Conservation (phyloP, 2,888 invertebrate genomes). For the Pteria penguin region DNA sequence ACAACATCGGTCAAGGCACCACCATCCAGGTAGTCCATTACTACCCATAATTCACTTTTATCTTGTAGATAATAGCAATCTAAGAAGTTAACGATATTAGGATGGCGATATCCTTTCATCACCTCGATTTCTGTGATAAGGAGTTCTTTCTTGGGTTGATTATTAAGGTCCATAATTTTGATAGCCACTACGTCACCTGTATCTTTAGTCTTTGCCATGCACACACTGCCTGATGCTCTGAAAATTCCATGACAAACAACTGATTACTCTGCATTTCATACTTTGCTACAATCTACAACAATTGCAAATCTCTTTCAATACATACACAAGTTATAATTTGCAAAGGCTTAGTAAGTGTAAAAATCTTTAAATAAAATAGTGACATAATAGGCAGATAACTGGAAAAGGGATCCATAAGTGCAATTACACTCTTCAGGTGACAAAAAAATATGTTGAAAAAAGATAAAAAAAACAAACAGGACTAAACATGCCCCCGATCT, state of each 20-base stretch:
- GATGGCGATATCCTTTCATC: conserved; percentile 86
- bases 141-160: conserved; percentile 96
- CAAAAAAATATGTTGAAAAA: too few relatives aligned
- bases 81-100: conserved; percentile 96
- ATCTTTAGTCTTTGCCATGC: conserved; percentile 90
- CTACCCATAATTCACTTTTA: conserved; percentile 93
- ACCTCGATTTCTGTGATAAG: conserved; percentile 93
- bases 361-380: too few relatives aligned
- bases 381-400: too few relatives aligned
- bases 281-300: too few relatives aligned
- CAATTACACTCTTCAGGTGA: too few relatives aligned
- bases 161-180: conserved; percentile 96
- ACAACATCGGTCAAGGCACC: conserved; percentile 98
- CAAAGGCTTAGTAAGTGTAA: too few relatives aligned
- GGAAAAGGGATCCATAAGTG: too few relatives aligned
- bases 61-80: conserved; percentile 94
- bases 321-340: too few relatives aligned
- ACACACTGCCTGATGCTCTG: conserved; percentile 93
- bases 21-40: conserved; percentile 93
- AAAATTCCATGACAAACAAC: too few relatives aligned
- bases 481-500: background rate
- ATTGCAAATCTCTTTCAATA: too few relatives aligned
- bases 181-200: conserved; percentile 91
- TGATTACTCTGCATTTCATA: too few relatives aligned
- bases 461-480: too few relatives aligned